phyloP scores from a whole-genome alignment of 2,888 invertebrate genomes.

The Synanthedon tipuliformis region DNA sequence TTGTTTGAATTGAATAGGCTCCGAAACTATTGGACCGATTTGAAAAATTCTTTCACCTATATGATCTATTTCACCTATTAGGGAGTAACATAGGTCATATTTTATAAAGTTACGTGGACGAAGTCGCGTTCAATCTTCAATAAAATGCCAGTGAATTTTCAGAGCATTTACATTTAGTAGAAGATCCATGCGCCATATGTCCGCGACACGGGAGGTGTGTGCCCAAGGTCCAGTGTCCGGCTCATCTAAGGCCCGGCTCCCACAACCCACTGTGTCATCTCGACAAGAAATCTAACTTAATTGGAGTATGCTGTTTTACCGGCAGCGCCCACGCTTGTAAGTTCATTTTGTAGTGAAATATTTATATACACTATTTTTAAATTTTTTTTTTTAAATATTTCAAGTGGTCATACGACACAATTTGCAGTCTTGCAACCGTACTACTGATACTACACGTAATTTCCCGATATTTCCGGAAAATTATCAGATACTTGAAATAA shows the following conservation, averaged over 20 bases:
- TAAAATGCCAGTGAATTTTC: background rate
- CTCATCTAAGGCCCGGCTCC: slow-evolving; percentile 61
- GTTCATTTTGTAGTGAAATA: background rate
- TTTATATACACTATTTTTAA: background rate
- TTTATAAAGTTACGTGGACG: too few species aligned
- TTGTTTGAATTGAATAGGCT: too few species aligned
- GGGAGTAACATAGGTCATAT: too few species aligned
- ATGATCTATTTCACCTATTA: too few species aligned
- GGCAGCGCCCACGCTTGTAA: slow-evolving; percentile 70
- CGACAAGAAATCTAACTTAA: slow-evolving; percentile 24
- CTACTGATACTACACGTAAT: too few species aligned
- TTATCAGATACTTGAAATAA: too few species aligned
- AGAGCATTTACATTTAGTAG: slow-evolving; percentile 28
- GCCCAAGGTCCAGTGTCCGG: slow-evolving; percentile 75
- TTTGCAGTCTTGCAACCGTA: too few species aligned
- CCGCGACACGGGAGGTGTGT: slow-evolving; percentile 66
- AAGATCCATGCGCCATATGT: slow-evolving; percentile 50
- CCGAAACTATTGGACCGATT: too few species aligned
- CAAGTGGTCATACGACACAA: too few species aligned
- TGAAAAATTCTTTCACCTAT: too few species aligned
- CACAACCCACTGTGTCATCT: slow-evolving; percentile 64
- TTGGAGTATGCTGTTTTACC: slow-evolving; percentile 74
- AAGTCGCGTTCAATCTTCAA: too few species aligned
- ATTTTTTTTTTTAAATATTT: background rate
- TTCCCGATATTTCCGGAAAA: too few species aligned